Base-by-base conservation (phyloP, 2,113 vertebrate species). In the Takifugu bimaculatus region DNA sequence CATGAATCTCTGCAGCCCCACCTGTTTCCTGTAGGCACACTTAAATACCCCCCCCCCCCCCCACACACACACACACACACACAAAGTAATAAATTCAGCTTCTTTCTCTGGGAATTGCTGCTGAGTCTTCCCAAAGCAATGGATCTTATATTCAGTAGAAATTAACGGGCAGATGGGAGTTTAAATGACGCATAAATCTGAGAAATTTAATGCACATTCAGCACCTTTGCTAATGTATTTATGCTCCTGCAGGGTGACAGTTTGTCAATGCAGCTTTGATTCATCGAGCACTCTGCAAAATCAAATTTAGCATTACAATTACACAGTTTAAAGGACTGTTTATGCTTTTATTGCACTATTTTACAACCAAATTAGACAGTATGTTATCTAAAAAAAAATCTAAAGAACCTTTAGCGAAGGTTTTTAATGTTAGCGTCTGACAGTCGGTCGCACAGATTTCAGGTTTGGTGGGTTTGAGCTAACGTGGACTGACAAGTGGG, bases 401-500 rank as follows among this genome's bases (percentile, higher is more conserved):
- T 39, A 39, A 1, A 11, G 35, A 2, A 3, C 35, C 11, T 39
- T 39, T 10, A 39, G 7, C 9, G 35, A 11, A 39, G 11, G 35
- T 32, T 57, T 55, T 49, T 65, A 28, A 61, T 54, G 52, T 50
- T 45, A 66, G 60, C 57, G 50, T 63, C 49, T n/a, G 28, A 50
- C 47, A 51, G 60, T 54, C 51, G 65, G 59, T 61, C 11, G 47
- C 60, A 56, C 26, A 63, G 35, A 70, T 69, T 63, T 52, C 14
- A 26, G 44, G n/a, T 4, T n/a, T 11, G 15, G 51, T 39, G 49
- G 39, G 50, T 52, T 60, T 77, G 83, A 81, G 57, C 68, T 88
- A 87, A 92, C 82, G 52, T 6, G 72, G 58, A 52, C 75, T 74
- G 81, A 92, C 89, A 88, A 78, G 66, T 85, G 72, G 80, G 68